These are phyloP conservation scores for Neomorphus geoffroyi DNA, from an alignment of 2,797 vertebrate genomes.

Conservation along the genomic window DNA sequence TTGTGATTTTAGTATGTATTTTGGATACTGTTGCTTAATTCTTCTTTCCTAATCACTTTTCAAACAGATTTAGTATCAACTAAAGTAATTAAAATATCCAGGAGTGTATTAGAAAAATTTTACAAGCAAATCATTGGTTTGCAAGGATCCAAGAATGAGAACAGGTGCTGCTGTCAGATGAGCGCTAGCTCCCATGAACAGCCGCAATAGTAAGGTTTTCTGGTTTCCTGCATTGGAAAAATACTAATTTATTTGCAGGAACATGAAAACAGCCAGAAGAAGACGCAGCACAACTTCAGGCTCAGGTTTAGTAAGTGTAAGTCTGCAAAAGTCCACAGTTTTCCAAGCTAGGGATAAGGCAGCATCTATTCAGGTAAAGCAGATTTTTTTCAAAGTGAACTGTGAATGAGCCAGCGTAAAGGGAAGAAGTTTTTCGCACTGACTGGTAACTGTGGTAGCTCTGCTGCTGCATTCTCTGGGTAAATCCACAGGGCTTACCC, in stretches of 20 bases:
- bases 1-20: conserved; percentile 12
- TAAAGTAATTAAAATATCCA: conserved; percentile 15
- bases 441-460: background rate
- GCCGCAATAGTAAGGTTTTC: background rate
- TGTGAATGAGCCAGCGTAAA: background rate
- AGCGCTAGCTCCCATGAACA: background rate
- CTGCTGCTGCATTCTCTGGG: background rate
- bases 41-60: background rate
- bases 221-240: background rate
- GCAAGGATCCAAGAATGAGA: background rate
- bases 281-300: background rate
- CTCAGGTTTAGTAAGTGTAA: background rate
- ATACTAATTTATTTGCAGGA: background rate
- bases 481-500: background rate
- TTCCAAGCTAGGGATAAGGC: background rate
- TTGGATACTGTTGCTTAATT: background rate
- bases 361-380: background rate
- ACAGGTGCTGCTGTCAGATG: background rate
- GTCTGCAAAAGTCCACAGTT: background rate
- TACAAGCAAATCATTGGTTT: background rate
- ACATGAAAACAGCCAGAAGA: background rate
- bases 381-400: background rate
- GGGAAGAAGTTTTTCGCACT: background rate
- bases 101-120: background rate
- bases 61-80: background rate